phyloP scores from a whole-genome alignment of 1,140 invertebrate species.

The Dendrolimus kikuchii region DNA sequence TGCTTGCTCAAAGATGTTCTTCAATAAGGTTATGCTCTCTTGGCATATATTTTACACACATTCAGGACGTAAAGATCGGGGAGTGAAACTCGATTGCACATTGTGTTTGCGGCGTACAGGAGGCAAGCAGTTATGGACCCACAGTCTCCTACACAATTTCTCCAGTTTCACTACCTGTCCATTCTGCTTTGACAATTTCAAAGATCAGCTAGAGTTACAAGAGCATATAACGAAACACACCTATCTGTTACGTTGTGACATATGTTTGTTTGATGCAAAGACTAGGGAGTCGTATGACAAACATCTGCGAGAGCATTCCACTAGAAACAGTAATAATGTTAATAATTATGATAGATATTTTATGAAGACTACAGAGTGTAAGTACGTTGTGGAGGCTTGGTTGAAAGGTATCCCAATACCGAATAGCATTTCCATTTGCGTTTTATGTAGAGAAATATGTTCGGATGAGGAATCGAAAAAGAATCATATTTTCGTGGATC shows the following conservation, averaged over 20 bases:
- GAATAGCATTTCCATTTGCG: constrained; percentile 23
- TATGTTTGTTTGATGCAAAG: no score
- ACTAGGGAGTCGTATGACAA: no score
- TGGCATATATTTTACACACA: constrained; percentile 25
- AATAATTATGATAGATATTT: no score
- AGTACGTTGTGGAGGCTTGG: constrained; percentile 1
- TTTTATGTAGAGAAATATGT: constrained; percentile 36
- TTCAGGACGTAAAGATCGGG: constrained; percentile 1
- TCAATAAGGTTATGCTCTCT: constrained; percentile 34
- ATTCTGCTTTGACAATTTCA: constrained; percentile 32
- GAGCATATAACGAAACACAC: constrained; percentile 25
- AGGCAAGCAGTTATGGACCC: constrained; percentile 16
- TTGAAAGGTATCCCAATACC: constrained; percentile 15
- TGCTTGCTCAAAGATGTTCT: constrained; percentile 33
- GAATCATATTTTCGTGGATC: constrained; percentile 20
- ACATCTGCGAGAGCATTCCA: no score
- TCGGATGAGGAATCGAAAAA: constrained; percentile 7
- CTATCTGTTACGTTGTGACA: no score
- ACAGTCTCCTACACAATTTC: constrained; percentile 25
- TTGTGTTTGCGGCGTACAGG: constrained; percentile 17
- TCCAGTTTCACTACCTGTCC: constrained; percentile 29
- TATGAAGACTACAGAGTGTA: neutral
- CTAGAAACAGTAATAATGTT: no score
- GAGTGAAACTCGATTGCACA: constrained; percentile 20
- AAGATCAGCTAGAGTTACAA: constrained; percentile 8